Conservation (phyloP, 2,888 invertebrate genomes). For the Pediacus dermestoides region DNA sequence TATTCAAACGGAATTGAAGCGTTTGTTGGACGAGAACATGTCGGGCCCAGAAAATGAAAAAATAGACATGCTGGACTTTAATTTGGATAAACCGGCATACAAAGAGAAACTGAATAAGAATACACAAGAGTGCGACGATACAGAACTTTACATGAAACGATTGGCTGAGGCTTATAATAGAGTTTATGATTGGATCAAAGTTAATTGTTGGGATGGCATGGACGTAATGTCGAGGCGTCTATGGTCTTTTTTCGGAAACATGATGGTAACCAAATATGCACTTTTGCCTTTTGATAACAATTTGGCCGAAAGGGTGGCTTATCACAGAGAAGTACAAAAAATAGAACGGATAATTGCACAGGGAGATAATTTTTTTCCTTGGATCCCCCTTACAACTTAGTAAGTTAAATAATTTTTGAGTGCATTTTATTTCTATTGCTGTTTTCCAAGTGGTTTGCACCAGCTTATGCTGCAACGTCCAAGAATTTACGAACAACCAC, state of each 20-base stretch:
- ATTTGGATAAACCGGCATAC: conserved; percentile 54
- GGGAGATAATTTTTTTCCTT: conserved; percentile 56
- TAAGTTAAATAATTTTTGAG: too few relatives aligned
- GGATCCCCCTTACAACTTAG: conserved; percentile 43
- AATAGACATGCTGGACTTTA: conserved; percentile 60
- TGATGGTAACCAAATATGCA: conserved; percentile 58
- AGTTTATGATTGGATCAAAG: conserved; percentile 57
- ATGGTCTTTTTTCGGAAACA: conserved; percentile 47
- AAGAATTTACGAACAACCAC: too few relatives aligned
- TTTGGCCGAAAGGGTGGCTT: conserved; percentile 19
- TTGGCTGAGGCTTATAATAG: conserved; percentile 56
- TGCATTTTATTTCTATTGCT: too few relatives aligned
- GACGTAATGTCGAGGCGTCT: conserved; percentile 48
- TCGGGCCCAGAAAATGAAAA: conserved; percentile 55
- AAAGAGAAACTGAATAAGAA: conserved; percentile 45
- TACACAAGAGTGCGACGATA: conserved; percentile 54
- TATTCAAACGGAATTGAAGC: conserved; percentile 43
- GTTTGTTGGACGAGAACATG: conserved; percentile 56
- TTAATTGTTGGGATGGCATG: conserved; percentile 60
- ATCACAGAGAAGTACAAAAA: too few relatives aligned
- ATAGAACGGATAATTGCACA: too few relatives aligned
- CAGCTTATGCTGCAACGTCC: too few relatives aligned
- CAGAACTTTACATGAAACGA: conserved; percentile 53
- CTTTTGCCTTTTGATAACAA: conserved; percentile 44
- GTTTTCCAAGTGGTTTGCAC: too few relatives aligned